Conservation (phyloP, 2,888 invertebrate species). For the Volucella zonaria region DNA sequence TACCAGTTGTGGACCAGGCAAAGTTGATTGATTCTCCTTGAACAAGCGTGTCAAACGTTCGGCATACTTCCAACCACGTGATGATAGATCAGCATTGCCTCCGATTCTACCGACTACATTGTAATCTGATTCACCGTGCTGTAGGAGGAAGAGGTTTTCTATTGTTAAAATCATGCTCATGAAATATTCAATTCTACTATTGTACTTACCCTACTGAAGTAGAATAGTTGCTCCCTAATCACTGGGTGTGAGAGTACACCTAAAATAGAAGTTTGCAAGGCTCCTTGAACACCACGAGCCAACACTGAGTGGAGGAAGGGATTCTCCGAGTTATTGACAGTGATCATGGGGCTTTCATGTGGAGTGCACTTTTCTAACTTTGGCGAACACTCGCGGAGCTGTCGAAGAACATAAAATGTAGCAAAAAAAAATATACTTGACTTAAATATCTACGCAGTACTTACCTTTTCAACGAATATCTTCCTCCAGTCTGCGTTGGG, state of each 20-base stretch:
- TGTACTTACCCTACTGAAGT: constrained; percentile 94
- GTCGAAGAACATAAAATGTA: not conserved
- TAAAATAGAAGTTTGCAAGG: constrained; percentile 82
- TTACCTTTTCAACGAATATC: constrained; percentile 74
- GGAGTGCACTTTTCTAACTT: constrained; percentile 76
- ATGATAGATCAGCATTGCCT: constrained; percentile 93
- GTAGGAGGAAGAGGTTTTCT: constrained; percentile 56
- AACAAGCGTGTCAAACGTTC: constrained; percentile 89
- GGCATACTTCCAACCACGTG: constrained; percentile 91
- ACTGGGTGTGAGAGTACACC: constrained; percentile 94
- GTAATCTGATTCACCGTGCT: constrained; percentile 97
- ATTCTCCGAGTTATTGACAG: constrained; percentile 76
- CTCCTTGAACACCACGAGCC: constrained; percentile 77
- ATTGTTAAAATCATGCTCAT: not conserved
- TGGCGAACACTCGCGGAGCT: constrained; percentile 65
- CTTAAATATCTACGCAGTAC: not conserved
- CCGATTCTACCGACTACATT: constrained; percentile 95
- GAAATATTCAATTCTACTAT: not conserved
- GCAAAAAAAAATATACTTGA: not conserved
- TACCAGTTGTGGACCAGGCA: constrained; percentile 76
- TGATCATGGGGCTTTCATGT: constrained; percentile 76
- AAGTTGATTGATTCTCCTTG: constrained; percentile 72
- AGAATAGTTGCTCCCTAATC: constrained; percentile 92
- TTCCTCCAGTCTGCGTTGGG: constrained; percentile 75
- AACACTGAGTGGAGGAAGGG: constrained; percentile 76